phyloP scores from a whole-genome alignment of 2,113 vertebrate genomes.

The Ptyas mucosa region DNA sequence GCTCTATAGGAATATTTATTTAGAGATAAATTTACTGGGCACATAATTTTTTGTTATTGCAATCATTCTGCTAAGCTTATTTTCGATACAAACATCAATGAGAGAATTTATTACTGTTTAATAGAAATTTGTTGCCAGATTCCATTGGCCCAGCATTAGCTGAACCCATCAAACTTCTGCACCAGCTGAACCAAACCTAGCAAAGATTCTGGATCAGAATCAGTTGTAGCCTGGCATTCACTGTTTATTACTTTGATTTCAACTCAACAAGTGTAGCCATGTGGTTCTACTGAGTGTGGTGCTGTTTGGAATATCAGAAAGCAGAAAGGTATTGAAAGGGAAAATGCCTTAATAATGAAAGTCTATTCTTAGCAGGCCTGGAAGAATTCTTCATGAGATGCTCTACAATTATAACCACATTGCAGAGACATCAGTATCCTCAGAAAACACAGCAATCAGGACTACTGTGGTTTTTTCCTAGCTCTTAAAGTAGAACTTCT shows the following conservation, averaged over 20 bases:
- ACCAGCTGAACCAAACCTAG: neutral
- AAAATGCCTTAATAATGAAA: neutral
- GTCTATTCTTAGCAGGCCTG: neutral
- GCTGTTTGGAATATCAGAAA: neutral
- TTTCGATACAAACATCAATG: neutral
- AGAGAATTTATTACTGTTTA: neutral
- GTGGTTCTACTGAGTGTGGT: neutral
- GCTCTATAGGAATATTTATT: neutral
- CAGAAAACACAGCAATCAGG: neutral
- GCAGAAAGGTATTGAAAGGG: neutral
- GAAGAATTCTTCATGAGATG: neutral
- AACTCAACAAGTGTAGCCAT: neutral
- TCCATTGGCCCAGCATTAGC: neutral
- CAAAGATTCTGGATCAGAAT: neutral
- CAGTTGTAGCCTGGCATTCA: neutral
- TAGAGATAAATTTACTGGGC: neutral
- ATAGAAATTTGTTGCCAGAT: neutral
- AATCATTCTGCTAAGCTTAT: neutral
- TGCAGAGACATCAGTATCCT: neutral
- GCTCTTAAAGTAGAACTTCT: neutral
- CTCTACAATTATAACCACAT: neutral
- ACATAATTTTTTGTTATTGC: neutral
- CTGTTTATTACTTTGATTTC: neutral
- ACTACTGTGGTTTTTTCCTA: neutral
- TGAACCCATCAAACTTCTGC: neutral